Percentiles rank a stretch among this genome's conserved stretches.
These are phyloP conservation scores for Rhagonycha lutea DNA, from an alignment of 2,888 invertebrate species.

Conservation along the genomic window DNA sequence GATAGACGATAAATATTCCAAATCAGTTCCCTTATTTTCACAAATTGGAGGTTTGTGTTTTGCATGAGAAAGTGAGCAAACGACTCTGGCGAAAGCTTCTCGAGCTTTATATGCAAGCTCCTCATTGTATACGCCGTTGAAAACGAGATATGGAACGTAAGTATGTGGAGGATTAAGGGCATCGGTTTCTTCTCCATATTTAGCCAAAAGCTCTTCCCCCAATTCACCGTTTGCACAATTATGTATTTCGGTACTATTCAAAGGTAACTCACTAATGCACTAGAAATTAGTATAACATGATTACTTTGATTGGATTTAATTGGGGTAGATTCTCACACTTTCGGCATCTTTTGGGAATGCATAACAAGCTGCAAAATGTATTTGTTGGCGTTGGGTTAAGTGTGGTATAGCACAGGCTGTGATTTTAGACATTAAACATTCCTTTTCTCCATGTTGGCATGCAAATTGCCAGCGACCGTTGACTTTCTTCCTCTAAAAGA, in stretches of 20 bases:
- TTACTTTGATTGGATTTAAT: not conserved
- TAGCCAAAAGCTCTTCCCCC: constrained; percentile 49
- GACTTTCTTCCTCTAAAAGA: constrained; percentile 21
- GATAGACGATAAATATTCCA: no score
- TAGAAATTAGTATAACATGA: constrained; percentile 30
- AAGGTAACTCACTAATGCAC: constrained; percentile 42
- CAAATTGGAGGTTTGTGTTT: not conserved
- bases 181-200: constrained; percentile 49
- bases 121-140: constrained; percentile 46
- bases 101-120: constrained; percentile 28
- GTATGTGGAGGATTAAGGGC: constrained; percentile 42
- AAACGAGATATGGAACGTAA: constrained; percentile 54
- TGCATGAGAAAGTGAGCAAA: constrained; percentile 24
- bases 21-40: no score
- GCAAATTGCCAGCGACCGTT: constrained; percentile 46
- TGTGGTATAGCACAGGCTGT: constrained; percentile 58
- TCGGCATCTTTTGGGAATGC: constrained; percentile 45
- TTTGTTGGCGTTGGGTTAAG: constrained; percentile 34
- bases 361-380: constrained; percentile 52
- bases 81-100: constrained; percentile 32
- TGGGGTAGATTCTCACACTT: not conserved
- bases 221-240: constrained; percentile 39
- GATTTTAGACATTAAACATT: constrained; percentile 59
- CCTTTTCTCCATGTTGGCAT: constrained; percentile 59
- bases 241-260: constrained; percentile 33